These are phyloP conservation scores for Geococcyx californianus DNA, from an alignment of 2,113 vertebrate genomes.

Conservation along the genomic window DNA sequence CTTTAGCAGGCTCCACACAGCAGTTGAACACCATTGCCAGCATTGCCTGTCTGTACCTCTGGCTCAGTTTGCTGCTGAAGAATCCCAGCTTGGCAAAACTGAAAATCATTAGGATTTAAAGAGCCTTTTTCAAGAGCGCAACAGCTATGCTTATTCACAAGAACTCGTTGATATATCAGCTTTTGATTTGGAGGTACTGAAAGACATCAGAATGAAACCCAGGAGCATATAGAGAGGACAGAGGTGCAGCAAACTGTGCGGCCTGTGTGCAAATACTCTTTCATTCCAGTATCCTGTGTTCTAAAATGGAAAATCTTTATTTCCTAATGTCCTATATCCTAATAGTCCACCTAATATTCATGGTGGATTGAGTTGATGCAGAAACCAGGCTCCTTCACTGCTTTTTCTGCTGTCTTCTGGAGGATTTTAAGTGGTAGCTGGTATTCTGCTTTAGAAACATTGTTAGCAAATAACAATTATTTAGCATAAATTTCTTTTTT, in stretches of 20 bases:
- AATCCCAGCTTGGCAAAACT: background rate
- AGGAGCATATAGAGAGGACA: background rate
- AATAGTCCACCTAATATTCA: too few relatives aligned
- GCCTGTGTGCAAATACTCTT: background rate
- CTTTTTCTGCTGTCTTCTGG: background rate
- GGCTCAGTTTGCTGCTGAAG: background rate
- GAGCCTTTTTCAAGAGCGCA: background rate
- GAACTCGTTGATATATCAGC: background rate
- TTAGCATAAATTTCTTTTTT: background rate
- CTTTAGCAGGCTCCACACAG: background rate
- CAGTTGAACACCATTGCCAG: background rate
- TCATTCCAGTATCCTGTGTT: background rate
- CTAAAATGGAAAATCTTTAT: background rate
- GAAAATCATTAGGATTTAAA: background rate
- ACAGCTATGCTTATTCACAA: background rate
- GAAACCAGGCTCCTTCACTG: background rate
- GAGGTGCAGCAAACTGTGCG: background rate
- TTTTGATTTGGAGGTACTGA: background rate
- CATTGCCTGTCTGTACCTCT: background rate
- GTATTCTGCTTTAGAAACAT: background rate
- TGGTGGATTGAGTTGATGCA: background rate
- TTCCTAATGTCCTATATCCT: background rate
- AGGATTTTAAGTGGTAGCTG: background rate
- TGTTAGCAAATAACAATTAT: background rate
- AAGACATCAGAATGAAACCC: background rate